Conservation (phyloP, 2,113 vertebrate species). For the Microtus ochrogaster region DNA sequence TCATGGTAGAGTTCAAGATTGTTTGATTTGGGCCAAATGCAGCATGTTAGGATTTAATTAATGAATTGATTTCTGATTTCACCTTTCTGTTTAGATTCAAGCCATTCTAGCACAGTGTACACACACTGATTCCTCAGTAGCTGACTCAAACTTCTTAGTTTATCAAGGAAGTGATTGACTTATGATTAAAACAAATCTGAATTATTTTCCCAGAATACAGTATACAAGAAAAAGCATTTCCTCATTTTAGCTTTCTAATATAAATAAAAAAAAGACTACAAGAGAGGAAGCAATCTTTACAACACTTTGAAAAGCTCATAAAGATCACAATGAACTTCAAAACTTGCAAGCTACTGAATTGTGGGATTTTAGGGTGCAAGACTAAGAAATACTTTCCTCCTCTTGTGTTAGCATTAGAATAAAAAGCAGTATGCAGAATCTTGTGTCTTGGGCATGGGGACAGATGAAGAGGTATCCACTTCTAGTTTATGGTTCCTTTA, state of each 20-base stretch:
- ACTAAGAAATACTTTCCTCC: background rate
- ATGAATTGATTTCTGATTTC: background rate
- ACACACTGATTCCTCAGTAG: background rate
- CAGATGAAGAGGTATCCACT: background rate
- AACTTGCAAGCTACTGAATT: background rate
- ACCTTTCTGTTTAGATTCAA: background rate
- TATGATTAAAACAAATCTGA: background rate
- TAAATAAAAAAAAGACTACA: background rate
- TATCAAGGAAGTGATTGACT: background rate
- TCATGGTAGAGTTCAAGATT: background rate
- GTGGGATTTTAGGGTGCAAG: background rate
- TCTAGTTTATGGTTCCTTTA: background rate
- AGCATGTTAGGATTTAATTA: background rate
- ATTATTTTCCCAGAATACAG: background rate
- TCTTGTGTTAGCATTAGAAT: slow-evolving; percentile 1
- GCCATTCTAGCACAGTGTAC: background rate
- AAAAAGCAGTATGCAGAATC: background rate
- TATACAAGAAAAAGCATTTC: background rate
- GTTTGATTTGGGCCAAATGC: background rate
- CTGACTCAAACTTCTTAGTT: background rate
- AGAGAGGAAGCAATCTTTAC: background rate
- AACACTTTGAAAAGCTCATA: background rate
- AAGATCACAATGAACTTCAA: background rate
- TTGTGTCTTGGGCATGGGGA: background rate
- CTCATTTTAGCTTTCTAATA: background rate